These are phyloP conservation scores for Helicoverpa assulta DNA, from an alignment of 2,888 invertebrate genomes.

Conservation along the genomic window DNA sequence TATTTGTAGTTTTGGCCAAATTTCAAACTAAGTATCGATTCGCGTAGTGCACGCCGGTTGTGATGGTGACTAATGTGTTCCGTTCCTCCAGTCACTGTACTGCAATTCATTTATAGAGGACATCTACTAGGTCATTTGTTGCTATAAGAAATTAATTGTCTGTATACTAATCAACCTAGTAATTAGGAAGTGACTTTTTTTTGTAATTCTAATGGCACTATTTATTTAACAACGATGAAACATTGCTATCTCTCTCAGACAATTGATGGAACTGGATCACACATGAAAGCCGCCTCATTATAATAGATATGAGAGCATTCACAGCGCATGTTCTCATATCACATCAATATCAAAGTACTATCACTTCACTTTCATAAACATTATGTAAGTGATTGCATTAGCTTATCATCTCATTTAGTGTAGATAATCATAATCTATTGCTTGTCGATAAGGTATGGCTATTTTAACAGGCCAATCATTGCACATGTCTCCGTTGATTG, in stretches of 20 bases:
- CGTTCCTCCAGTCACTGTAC: slow-evolving; percentile 1
- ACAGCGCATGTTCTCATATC: slow-evolving; percentile 11
- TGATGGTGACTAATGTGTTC: neutral
- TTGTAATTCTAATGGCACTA: neutral
- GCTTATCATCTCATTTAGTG: slow-evolving; percentile 21
- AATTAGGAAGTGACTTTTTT: neutral
- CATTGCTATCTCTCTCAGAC: neutral
- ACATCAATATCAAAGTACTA: neutral
- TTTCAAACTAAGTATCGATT: slow-evolving; percentile 33
- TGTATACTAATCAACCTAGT: neutral
- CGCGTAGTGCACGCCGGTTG: neutral
- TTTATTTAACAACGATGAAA: neutral
- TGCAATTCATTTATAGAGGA: slow-evolving; percentile 16
- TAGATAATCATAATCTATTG: slow-evolving; percentile 17
- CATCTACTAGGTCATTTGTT: slow-evolving; percentile 3
- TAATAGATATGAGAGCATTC: slow-evolving; percentile 14
- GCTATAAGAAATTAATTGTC: neutral
- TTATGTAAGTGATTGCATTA: slow-evolving; percentile 32
- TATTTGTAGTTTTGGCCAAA: slow-evolving; percentile 27
- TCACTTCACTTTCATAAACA: slow-evolving; percentile 9
- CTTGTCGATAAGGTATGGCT: slow-evolving; percentile 30
- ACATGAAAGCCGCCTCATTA: slow-evolving; percentile 9
- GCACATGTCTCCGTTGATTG: neutral
- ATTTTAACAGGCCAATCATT: slow-evolving; percentile 1
- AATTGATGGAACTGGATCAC: neutral